Conservation (phyloP, 2,888 invertebrate species). For the Philereme transversata region DNA sequence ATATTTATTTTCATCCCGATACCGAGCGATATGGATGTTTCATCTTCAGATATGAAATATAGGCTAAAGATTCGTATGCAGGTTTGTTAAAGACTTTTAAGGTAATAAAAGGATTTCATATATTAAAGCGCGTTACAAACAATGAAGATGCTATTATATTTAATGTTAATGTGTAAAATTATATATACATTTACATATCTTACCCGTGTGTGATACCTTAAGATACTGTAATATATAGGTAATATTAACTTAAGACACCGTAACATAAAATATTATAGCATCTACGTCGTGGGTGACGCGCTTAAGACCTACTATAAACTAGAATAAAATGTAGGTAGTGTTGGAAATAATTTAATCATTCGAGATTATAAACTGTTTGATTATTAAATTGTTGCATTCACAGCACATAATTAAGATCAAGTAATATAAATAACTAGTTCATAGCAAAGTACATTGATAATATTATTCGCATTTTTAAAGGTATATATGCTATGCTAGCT, state of each 20-base stretch:
- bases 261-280: neutral
- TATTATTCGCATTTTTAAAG: neutral
- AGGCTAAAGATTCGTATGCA: too few species aligned
- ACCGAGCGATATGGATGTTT: too few species aligned
- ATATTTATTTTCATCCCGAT: too few species aligned
- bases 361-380: constrained; percentile 15
- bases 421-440: constrained; percentile 18
- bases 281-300: neutral
- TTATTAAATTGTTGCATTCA: constrained; percentile 12
- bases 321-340: constrained; percentile 27
- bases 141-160: too few species aligned
- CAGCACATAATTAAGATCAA: constrained; percentile 5
- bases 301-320: too few species aligned
- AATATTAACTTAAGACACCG: constrained; percentile 2
- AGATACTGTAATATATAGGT: neutral
- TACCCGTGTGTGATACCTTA: neutral
- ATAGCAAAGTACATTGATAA: neutral
- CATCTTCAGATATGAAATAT: too few species aligned
- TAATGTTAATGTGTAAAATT: too few species aligned
- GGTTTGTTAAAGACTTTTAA: too few species aligned
- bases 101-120: too few species aligned
- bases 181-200: neutral
- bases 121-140: too few species aligned
- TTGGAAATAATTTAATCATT: constrained; percentile 29
- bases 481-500: too few species aligned